A percentile compares a stretch with the other conserved stretches of the same genome.
Evolutionary conservation across 2,113 vertebrate genomes (phyloP).

Genomic region (rabbit (Oryctolagus cuniculus)): DNA sequence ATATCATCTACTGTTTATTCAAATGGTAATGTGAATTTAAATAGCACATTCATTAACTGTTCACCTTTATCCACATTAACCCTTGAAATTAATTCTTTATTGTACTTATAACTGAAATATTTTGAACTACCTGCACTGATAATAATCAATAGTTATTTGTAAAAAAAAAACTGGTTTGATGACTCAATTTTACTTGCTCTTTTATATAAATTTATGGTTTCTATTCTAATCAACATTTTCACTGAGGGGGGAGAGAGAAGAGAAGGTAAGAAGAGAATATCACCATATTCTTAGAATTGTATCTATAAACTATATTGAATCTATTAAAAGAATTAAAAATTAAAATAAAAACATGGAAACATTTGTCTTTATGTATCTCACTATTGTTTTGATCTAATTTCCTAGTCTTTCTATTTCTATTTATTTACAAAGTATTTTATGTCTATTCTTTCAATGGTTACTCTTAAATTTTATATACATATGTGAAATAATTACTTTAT

Average conservation of each 20-base stretch:
- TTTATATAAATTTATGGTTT: background rate
- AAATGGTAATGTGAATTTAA: background rate
- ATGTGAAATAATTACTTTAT: background rate
- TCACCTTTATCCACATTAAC: background rate
- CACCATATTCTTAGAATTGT: too few species aligned
- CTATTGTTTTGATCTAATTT: background rate
- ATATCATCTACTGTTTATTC: background rate
- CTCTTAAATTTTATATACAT: background rate
- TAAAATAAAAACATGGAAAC: too few species aligned
- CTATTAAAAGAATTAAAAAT: too few species aligned
- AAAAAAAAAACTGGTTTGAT: background rate
- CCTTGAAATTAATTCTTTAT: background rate
- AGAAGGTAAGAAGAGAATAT: too few species aligned
- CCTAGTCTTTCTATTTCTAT: background rate
- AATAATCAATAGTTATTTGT: background rate
- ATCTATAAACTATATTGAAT: too few species aligned
- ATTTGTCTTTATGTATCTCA: background rate
- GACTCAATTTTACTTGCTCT: background rate
- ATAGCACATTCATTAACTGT: background rate
- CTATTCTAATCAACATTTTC: background rate
- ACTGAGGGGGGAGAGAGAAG: too few species aligned
- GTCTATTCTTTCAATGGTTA: background rate
- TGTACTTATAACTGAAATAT: background rate
- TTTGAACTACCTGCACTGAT: background rate
- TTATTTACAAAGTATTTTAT: background rate